Base-by-base conservation (phyloP, 2,888 invertebrate species). In the Crepidodera aurea region DNA sequence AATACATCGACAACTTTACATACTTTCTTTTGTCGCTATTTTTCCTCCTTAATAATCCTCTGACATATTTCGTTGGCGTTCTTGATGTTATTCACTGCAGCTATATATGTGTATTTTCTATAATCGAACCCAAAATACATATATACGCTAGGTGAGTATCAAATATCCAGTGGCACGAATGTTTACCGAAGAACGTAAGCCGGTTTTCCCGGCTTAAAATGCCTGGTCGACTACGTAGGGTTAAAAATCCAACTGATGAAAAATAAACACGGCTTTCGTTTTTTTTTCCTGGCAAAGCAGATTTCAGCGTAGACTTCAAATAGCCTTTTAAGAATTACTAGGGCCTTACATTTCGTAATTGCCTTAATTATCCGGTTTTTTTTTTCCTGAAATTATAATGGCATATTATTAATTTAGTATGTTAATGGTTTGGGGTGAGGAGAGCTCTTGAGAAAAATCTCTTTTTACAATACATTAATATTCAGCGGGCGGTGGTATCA, bases 211-310 rank as follows among this genome's bases (percentile, higher is more conserved):
- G 10, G 13, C 59, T 65, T 44, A 54, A 68, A 64, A 68, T 39
- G 18, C 34, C 61, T 74, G 79, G 72, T 62, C 74, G 42, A 71
- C 73, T 73, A 60, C 39, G 60, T 73, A 68, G 78, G 78, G 78
- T 79, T 79, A 77, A 78, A 79, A 79, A 79, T 78, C 77, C 75
- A 74, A 70, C 77, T 79, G 80, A 80, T 80, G 80, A 79, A 79
- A 79, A 79, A 79, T 79, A 79, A 80, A 80, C 79, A 79, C 75
- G 76, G 77, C 76, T 78, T 78, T 72, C 74, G 53, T 58, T 65
- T 66, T 75, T 76, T 66, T 75, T 76, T 69, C 68, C 68, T 69
- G 67, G 63, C 62, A 68, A 75, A 73, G 75, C 74, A 74, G 75
- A 75, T 75, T 76, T 75, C 70, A 64, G 67, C 71, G 73, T 72